A percentile compares a stretch with the other conserved stretches of the same genome.
Evolutionary conservation across 2,888 invertebrate species (phyloP).

Genomic region (Aphidoletes aphidimyza): DNA sequence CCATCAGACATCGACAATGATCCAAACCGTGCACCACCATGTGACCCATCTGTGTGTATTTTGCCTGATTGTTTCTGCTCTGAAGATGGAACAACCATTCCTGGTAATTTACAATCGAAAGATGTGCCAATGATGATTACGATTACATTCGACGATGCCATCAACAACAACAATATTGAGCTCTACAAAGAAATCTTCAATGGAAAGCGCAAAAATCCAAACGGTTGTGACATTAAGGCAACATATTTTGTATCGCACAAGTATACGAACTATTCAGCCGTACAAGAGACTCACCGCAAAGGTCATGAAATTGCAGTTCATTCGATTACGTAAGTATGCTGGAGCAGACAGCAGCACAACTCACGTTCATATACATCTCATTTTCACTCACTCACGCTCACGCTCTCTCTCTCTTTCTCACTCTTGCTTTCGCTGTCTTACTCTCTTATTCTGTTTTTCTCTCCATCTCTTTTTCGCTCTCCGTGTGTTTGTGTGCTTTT

Average conservation of each 20-base stretch:
- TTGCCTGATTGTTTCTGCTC: constrained; percentile 95
- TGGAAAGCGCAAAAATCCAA: constrained; percentile 88
- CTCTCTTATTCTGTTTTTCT: too few relatives aligned
- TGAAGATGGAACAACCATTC: constrained; percentile 88
- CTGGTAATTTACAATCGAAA: constrained; percentile 83
- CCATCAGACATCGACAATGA: constrained; percentile 90
- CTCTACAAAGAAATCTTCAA: constrained; percentile 93
- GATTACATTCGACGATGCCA: constrained; percentile 93
- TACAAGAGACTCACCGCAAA: constrained; percentile 89
- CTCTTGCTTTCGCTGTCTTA: background rate
- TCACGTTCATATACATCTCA: too few relatives aligned
- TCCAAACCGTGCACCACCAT: constrained; percentile 91
- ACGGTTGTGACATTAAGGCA: constrained; percentile 92
- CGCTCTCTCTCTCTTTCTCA: background rate
- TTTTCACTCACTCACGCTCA: too few relatives aligned
- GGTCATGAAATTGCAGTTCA: constrained; percentile 95
- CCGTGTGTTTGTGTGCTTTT: too few relatives aligned
- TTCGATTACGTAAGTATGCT: constrained; percentile 84
- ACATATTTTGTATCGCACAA: constrained; percentile 94
- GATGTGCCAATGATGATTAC: constrained; percentile 95
- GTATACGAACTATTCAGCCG: constrained; percentile 92
- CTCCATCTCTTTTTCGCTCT: background rate
- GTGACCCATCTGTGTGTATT: constrained; percentile 85
- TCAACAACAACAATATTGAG: constrained; percentile 95
- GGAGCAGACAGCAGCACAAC: too few relatives aligned